A percentile compares a stretch with the other conserved stretches of the same genome.
These are phyloP conservation scores for Phyto melanocephala DNA, from an alignment of 2,888 invertebrate species.

Conservation along the genomic window DNA sequence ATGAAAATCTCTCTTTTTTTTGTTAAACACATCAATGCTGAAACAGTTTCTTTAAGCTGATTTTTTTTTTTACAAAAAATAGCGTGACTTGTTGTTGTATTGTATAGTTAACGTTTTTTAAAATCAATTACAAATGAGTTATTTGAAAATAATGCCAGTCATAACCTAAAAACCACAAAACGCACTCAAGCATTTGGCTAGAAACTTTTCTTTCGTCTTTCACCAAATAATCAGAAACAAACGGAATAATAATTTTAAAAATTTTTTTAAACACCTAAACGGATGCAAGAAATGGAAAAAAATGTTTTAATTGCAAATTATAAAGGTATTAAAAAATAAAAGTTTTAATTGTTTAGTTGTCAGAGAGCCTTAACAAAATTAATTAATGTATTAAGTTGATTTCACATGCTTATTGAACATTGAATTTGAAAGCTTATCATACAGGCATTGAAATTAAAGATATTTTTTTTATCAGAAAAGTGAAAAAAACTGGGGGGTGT, in stretches of 20 bases:
- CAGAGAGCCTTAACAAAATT: too few species aligned
- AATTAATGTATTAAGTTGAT: not conserved
- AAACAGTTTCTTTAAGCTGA: too few species aligned
- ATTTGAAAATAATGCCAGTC: constrained; percentile 42
- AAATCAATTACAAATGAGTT: constrained; percentile 29
- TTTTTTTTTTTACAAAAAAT: constrained; percentile 11
- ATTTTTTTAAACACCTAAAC: constrained; percentile 33
- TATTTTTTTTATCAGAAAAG: too few species aligned
- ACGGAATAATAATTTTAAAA: constrained; percentile 40
- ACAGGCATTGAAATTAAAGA: too few species aligned
- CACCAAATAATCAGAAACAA: constrained; percentile 22
- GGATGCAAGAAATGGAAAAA: not conserved
- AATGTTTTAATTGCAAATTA: not conserved
- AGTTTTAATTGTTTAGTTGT: not conserved
- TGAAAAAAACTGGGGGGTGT: too few species aligned
- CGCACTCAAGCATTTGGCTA: constrained; percentile 48
- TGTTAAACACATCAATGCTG: too few species aligned
- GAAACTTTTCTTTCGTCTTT: constrained; percentile 45
- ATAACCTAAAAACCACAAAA: constrained; percentile 62
- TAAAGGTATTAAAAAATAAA: not conserved
- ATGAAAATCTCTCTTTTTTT: constrained; percentile 25
- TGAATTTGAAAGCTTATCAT: not conserved
- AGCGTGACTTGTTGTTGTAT: constrained; percentile 48
- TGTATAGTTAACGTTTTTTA: constrained; percentile 4
- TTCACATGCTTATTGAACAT: not conserved